Evolutionary conservation across 2,113 vertebrate genomes (phyloP).

Genomic region (Megaceryle torquata): DNA sequence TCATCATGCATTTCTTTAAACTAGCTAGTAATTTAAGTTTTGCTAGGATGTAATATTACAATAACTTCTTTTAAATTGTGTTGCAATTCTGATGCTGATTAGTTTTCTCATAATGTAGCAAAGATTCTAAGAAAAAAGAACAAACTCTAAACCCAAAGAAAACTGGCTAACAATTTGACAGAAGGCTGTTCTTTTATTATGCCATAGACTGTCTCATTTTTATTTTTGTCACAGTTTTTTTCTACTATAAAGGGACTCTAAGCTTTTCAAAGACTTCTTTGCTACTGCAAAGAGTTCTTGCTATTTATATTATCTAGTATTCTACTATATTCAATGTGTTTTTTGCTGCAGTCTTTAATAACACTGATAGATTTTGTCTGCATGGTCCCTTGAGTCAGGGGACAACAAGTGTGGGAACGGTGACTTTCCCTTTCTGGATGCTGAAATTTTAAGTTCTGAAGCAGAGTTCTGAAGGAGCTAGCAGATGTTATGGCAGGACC

Average conservation of each 20-base stretch:
- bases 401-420: neutral
- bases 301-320: neutral
- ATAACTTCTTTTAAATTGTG: constrained; percentile 6
- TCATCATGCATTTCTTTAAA: neutral
- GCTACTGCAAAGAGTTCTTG: neutral
- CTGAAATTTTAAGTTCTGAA: neutral
- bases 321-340: neutral
- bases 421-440: neutral
- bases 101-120: neutral
- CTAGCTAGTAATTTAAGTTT: constrained; percentile 7
- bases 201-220: neutral
- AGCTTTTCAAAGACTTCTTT: neutral
- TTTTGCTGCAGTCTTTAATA: neutral
- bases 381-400: neutral
- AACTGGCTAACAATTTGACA: neutral
- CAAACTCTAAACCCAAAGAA: neutral
- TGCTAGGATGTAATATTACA: neutral
- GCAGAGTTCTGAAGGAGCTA: neutral
- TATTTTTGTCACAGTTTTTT: neutral
- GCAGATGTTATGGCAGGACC: neutral
- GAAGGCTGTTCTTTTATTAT: neutral
- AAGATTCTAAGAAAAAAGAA: neutral
- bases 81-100: constrained; percentile 5
- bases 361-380: neutral
- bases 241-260: neutral